Conservation (phyloP, 2,888 invertebrate species). For the Macroteleia sp. region DNA sequence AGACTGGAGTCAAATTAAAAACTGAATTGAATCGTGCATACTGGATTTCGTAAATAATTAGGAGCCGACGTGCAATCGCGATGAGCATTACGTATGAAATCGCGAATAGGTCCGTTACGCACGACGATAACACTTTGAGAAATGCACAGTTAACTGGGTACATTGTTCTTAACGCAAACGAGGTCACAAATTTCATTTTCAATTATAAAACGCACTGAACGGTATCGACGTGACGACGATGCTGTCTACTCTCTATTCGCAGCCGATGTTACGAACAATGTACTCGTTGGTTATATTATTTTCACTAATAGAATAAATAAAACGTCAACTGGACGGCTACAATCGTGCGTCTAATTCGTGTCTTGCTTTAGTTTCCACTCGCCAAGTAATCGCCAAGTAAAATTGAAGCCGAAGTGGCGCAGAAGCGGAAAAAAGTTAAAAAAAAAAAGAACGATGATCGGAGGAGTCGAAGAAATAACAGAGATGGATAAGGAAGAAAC, state of each 20-base stretch:
- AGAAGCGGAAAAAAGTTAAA: background rate
- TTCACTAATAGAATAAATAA: background rate
- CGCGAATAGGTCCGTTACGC: constrained; percentile 20
- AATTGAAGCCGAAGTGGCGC: constrained; percentile 2
- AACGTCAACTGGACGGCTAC: background rate
- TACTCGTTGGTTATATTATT: background rate
- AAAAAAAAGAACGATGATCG: too few relatives aligned
- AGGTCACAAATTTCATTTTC: constrained; percentile 54
- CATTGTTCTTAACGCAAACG: constrained; percentile 34
- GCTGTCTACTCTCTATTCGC: background rate
- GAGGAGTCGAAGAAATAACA: background rate
- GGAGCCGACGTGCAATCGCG: too few relatives aligned
- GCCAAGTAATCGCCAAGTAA: too few relatives aligned
- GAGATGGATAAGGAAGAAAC: background rate
- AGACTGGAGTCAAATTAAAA: too few relatives aligned
- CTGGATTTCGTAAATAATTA: too few relatives aligned
- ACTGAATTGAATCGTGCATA: background rate
- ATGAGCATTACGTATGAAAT: constrained; percentile 9
- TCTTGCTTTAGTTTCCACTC: background rate
- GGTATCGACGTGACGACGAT: constrained; percentile 34
- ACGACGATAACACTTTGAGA: constrained; percentile 13
- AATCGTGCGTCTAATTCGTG: background rate
- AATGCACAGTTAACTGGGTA: constrained; percentile 32
- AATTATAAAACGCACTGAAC: constrained; percentile 45
- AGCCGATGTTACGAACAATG: background rate